Percentiles rank a stretch among this genome's conserved stretches.
phyloP scores from a whole-genome alignment of 2,888 invertebrate species.

The Drosophila rellima region DNA sequence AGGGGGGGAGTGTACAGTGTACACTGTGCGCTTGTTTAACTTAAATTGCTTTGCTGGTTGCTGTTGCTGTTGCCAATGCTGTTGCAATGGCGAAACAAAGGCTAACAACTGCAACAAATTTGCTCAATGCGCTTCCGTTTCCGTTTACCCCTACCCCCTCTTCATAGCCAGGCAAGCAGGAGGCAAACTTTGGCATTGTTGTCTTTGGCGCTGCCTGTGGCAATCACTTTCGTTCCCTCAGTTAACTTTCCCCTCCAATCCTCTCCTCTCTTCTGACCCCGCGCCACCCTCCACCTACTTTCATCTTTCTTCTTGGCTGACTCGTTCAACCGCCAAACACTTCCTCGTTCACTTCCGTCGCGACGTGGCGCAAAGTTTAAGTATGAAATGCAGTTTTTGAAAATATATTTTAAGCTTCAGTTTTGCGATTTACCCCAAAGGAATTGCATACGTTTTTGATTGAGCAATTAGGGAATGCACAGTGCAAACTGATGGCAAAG shows the following conservation, averaged over 20 bases:
- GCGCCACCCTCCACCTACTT: no score
- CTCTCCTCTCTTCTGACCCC: no score
- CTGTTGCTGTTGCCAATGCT: no score
- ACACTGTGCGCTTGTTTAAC: slow-evolving; percentile 74
- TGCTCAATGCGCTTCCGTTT: slow-evolving; percentile 81
- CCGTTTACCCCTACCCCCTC: slow-evolving; percentile 46
- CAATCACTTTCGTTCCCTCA: slow-evolving; percentile 73
- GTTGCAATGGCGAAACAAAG: slow-evolving; percentile 70
- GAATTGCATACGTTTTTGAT: slow-evolving; percentile 79
- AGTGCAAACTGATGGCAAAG: slow-evolving; percentile 13
- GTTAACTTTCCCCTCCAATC: slow-evolving; percentile 15
- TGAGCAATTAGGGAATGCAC: slow-evolving; percentile 75
- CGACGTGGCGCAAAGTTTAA: slow-evolving; percentile 55
- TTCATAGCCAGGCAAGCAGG: not conserved
- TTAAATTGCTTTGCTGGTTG: slow-evolving; percentile 77
- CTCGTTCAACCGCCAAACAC: slow-evolving; percentile 72
- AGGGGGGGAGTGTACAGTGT: slow-evolving; percentile 11
- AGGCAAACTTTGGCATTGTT: slow-evolving; percentile 76
- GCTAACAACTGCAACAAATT: slow-evolving; percentile 79
- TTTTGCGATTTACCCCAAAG: slow-evolving; percentile 66
- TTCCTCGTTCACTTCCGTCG: slow-evolving; percentile 62
- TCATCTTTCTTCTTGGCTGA: slow-evolving; percentile 16
- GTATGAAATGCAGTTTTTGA: slow-evolving; percentile 60
- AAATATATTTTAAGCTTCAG: slow-evolving; percentile 49
- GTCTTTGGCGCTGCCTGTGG: slow-evolving; percentile 75